Evolutionary conservation across 2,888 invertebrate genomes (phyloP).

Genomic region (Thecocarcelia acutangulata): DNA sequence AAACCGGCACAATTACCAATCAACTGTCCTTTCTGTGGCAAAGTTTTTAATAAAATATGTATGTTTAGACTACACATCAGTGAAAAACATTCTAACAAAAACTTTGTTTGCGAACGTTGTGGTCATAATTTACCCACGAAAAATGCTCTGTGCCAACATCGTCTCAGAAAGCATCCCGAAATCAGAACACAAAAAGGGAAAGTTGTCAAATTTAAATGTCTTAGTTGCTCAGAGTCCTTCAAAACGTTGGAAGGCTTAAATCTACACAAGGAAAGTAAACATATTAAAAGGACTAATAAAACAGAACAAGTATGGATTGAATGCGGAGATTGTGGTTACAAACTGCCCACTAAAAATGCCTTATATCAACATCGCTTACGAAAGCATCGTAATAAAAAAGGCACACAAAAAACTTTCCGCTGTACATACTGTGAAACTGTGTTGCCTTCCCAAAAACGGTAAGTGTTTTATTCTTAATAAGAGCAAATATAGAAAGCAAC

Average conservation of each 20-base stretch:
- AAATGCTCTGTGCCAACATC: constrained; percentile 49
- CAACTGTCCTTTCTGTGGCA: constrained; percentile 24
- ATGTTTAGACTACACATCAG: constrained; percentile 12
- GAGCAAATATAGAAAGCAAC: not conserved
- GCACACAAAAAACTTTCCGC: not conserved
- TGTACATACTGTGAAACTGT: constrained; percentile 64
- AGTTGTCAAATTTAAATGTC: not conserved
- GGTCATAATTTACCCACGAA: constrained; percentile 34
- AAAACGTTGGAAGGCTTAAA: constrained; percentile 1
- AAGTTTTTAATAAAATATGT: not conserved
- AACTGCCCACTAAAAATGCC: constrained; percentile 45
- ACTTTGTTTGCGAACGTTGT: constrained; percentile 40
- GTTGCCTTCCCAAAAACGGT: constrained; percentile 62
- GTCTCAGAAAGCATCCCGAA: constrained; percentile 68
- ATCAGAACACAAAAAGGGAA: not conserved
- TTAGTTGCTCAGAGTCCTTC: constrained; percentile 2
- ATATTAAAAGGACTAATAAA: not conserved
- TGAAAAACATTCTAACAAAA: constrained; percentile 1
- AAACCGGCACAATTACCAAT: not conserved
- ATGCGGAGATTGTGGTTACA: constrained; percentile 43
- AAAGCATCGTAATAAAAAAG: constrained; percentile 47
- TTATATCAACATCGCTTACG: constrained; percentile 42
- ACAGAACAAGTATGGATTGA: not conserved
- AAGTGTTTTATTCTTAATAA: constrained; percentile 8
- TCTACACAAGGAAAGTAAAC: not conserved